Percentiles rank a stretch among this genome's conserved stretches.
Evolutionary conservation across 2,113 vertebrate species (phyloP).

Genomic region (Sinocyclocheilus maitianheensis): DNA sequence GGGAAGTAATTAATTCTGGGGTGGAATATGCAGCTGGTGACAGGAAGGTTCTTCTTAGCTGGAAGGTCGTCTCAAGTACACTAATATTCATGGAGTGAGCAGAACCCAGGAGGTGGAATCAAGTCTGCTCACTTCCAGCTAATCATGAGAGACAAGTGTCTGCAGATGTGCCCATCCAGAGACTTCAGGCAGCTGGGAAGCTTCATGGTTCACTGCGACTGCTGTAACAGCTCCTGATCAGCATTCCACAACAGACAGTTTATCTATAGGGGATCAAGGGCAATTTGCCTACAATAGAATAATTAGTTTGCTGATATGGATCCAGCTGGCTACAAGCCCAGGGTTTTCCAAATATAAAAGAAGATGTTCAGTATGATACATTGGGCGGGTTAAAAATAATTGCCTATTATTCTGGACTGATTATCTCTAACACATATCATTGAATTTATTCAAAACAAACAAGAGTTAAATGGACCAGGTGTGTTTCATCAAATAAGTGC

Average conservation of each 20-base stretch:
- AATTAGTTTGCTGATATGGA: not conserved
- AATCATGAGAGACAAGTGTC: slow-evolving; percentile 15
- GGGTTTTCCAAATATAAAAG: not conserved
- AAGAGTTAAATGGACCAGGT: not conserved
- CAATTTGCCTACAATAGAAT: slow-evolving; percentile 8
- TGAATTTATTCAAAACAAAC: not conserved
- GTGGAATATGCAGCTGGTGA: not conserved
- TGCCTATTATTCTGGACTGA: not conserved
- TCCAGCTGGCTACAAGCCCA: not conserved
- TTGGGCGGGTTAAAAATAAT: not conserved
- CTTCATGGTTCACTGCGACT: not conserved
- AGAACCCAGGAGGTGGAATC: slow-evolving; percentile 7
- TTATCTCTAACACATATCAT: not conserved
- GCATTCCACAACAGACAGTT: not conserved
- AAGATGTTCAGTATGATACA: too few relatives aligned
- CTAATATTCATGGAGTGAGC: not conserved
- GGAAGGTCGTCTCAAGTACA: not conserved
- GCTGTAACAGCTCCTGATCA: not conserved
- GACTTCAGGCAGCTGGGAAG: not conserved
- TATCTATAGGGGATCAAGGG: not conserved
- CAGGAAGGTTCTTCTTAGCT: not conserved
- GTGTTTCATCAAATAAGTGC: not conserved
- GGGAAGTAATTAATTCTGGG: not conserved
- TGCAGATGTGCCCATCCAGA: slow-evolving; percentile 7
- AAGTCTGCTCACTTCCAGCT: slow-evolving; percentile 4